Evolutionary conservation across 2,113 vertebrate species (phyloP).

Genomic region (Hystrix cristata): DNA sequence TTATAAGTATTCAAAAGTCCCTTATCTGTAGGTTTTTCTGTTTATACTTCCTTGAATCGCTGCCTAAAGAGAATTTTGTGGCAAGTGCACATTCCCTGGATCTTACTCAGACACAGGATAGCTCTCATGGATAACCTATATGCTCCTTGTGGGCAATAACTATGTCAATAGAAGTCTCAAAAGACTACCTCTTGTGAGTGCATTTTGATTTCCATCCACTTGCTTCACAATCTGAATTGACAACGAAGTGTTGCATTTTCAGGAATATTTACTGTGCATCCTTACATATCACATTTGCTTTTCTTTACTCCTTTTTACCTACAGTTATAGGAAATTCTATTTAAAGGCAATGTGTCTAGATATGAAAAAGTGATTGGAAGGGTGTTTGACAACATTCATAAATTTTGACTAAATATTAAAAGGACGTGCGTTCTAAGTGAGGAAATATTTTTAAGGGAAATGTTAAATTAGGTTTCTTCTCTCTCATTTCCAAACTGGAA

Average conservation of each 20-base stretch:
- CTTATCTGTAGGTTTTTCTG: conserved; percentile 50
- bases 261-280: conserved; percentile 38
- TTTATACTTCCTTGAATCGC: conserved; percentile 57
- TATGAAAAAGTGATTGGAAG: conserved; percentile 53
- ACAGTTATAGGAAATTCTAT: background rate
- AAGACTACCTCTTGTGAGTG: conserved; percentile 20
- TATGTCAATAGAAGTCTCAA: conserved; percentile 50
- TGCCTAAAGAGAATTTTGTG: conserved; percentile 65
- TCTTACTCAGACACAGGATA: conserved; percentile 30
- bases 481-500: conserved; percentile 44
- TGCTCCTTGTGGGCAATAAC: background rate
- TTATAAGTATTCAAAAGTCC: conserved; percentile 64
- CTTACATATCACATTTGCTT: conserved; percentile 33
- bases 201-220: conserved; percentile 67
- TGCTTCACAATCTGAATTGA: conserved; percentile 59
- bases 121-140: conserved; percentile 62
- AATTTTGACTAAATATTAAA: conserved; percentile 46
- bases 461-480: background rate
- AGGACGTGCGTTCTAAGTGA: background rate
- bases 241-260: conserved; percentile 52
- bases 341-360: conserved; percentile 22
- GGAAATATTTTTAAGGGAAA: conserved; percentile 52
- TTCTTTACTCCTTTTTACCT: conserved; percentile 40
- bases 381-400: conserved; percentile 48
- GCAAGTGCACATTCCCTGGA: conserved; percentile 7